Percentiles rank a stretch among this genome's conserved stretches.
phyloP scores from a whole-genome alignment of 2,888 invertebrate genomes.

The Drosophila kambysellisi region DNA sequence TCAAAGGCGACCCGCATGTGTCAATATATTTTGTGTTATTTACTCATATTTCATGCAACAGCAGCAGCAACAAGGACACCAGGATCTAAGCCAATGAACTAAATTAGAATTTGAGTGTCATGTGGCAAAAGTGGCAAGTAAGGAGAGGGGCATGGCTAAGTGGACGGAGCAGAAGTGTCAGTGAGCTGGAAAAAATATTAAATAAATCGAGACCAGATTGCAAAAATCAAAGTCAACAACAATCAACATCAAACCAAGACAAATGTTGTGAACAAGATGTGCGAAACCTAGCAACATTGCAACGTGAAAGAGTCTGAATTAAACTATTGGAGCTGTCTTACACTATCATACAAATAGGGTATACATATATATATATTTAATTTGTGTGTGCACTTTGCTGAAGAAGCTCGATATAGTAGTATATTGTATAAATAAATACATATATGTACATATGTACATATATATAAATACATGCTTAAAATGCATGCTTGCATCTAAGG shows the following conservation, averaged over 20 bases:
- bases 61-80: conserved; percentile 25
- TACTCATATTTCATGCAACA: conserved; percentile 65
- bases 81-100: conserved; percentile 65
- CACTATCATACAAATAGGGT: background rate
- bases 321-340: too few relatives aligned
- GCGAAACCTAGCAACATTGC: background rate
- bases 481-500: conserved; percentile 42
- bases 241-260: conserved; percentile 56
- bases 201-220: conserved; percentile 78
- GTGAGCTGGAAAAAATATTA: conserved; percentile 74
- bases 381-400: background rate
- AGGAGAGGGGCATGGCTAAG: conserved; percentile 7
- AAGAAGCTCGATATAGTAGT: background rate
- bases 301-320: background rate
- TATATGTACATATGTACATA: background rate
- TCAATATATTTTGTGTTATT: conserved; percentile 73
- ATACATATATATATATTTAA: background rate
- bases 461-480: background rate
- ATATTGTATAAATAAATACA: background rate
- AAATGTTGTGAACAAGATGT: conserved; percentile 14
- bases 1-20: conserved; percentile 61
- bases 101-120: conserved; percentile 64
- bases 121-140: conserved; percentile 31
- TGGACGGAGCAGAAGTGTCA: conserved; percentile 59
- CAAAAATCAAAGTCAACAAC: conserved; percentile 77